Conservation (phyloP, 1,140 invertebrate genomes). For the Periplaneta americana region DNA sequence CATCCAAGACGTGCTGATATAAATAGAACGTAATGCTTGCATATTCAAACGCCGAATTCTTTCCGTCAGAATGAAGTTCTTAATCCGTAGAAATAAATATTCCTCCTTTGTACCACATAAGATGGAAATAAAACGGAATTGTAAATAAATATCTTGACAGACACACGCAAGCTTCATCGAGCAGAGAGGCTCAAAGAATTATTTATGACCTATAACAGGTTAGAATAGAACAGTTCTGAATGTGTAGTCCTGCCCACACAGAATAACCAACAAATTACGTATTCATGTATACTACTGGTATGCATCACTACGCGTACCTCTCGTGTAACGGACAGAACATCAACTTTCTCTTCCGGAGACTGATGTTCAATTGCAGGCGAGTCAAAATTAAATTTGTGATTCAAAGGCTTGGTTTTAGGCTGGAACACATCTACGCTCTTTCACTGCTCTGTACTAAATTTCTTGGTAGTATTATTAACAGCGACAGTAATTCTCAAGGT, state of each 20-base stretch:
- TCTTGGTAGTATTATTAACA: no score
- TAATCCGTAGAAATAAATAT: not conserved
- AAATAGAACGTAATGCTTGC: no score
- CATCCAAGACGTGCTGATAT: not conserved
- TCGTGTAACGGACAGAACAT: no score
- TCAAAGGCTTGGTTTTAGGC: no score
- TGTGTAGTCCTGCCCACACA: not conserved
- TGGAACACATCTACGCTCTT: no score
- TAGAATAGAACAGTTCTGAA: not conserved
- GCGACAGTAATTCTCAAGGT: no score
- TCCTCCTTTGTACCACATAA: not conserved
- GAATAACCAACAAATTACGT: not conserved
- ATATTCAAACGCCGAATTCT: no score
- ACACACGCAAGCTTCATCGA: not conserved
- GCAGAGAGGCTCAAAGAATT: not conserved
- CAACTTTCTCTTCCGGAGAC: not conserved
- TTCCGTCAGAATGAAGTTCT: not conserved
- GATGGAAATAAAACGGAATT: not conserved
- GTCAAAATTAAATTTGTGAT: no score
- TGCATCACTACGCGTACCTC: no score
- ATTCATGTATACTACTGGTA: not conserved
- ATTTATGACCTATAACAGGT: not conserved
- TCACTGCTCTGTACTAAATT: no score
- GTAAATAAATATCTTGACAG: not conserved
- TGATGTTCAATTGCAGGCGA: no score